Evolutionary conservation across 2,797 vertebrate genomes (phyloP).

Genomic region (Fundulus diaphanus): DNA sequence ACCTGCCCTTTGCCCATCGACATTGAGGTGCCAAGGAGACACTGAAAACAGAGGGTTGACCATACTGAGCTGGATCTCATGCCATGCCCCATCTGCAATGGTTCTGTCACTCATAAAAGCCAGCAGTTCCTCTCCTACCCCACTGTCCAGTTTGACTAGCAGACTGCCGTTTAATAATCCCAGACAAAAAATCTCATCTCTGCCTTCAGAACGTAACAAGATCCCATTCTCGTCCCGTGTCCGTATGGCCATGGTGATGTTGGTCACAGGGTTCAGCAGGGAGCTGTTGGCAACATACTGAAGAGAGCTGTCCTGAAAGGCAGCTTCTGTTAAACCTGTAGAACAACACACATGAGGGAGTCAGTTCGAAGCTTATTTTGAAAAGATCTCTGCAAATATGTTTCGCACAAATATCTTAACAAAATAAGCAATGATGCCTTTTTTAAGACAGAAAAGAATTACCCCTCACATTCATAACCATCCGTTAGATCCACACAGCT

Average conservation of each 20-base stretch:
- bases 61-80: constrained; percentile 83
- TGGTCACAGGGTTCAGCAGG: constrained; percentile 72
- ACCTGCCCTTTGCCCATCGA: constrained; percentile 76
- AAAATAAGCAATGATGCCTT: background rate
- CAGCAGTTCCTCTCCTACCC: constrained; percentile 77
- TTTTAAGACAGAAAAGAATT: constrained; percentile 25
- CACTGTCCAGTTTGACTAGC: constrained; percentile 81
- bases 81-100: constrained; percentile 89
- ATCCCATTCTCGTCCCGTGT: constrained; percentile 86
- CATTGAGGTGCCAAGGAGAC: constrained; percentile 83
- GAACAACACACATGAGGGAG: background rate
- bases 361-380: background rate
- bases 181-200: constrained; percentile 83
- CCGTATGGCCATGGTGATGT: constrained; percentile 84
- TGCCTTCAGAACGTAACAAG: constrained; percentile 78
- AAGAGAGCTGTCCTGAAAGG: constrained; percentile 81
- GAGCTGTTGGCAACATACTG: constrained; percentile 82
- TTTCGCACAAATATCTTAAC: background rate
- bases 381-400: background rate
- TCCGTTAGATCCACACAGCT: constrained; percentile 86
- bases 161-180: constrained; percentile 86
- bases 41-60: constrained; percentile 60
- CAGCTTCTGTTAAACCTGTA: constrained; percentile 88
- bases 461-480: constrained; percentile 93
- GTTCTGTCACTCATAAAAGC: constrained; percentile 73